Percentiles rank a stretch among this genome's conserved stretches.
Evolutionary conservation across 1,140 invertebrate genomes (phyloP).

Genomic region (Physella acuta): DNA sequence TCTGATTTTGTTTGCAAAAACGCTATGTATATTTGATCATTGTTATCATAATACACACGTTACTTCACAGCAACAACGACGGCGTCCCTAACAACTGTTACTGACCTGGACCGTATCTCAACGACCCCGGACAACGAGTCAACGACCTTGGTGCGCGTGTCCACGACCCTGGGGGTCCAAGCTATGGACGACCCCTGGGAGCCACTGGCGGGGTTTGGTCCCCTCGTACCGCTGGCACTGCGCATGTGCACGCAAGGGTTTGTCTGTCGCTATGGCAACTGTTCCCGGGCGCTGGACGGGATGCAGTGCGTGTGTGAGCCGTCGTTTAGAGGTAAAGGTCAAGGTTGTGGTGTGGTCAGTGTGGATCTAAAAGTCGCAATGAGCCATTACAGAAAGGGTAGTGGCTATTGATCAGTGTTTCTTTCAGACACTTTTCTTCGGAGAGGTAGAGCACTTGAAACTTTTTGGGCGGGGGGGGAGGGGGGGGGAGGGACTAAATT

Average conservation of each 20-base stretch:
- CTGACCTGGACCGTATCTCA: too few relatives aligned
- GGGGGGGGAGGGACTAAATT: too few relatives aligned
- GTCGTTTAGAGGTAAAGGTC: not conserved
- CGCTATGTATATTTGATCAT: too few relatives aligned
- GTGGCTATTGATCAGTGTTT: not conserved
- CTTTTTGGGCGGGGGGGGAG: not conserved
- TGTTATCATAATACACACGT: too few relatives aligned
- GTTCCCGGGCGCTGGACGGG: not conserved
- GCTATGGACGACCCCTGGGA: conserved; percentile 11
- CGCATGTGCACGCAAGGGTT: not conserved
- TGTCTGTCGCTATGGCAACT: not conserved
- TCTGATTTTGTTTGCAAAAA: too few relatives aligned
- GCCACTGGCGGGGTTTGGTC: not conserved
- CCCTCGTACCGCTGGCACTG: not conserved
- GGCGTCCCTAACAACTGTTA: too few relatives aligned
- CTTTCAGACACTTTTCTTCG: not conserved
- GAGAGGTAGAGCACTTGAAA: not conserved
- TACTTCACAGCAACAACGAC: too few relatives aligned
- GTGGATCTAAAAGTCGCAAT: not conserved
- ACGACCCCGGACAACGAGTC: too few relatives aligned
- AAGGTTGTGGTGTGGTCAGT: not conserved
- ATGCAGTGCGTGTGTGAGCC: not conserved
- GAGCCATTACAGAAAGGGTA: not conserved
- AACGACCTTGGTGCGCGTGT: too few relatives aligned
- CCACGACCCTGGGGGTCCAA: too few relatives aligned